Base-by-base conservation (phyloP, 2,113 vertebrate species). In the Larimichthys crocea region DNA sequence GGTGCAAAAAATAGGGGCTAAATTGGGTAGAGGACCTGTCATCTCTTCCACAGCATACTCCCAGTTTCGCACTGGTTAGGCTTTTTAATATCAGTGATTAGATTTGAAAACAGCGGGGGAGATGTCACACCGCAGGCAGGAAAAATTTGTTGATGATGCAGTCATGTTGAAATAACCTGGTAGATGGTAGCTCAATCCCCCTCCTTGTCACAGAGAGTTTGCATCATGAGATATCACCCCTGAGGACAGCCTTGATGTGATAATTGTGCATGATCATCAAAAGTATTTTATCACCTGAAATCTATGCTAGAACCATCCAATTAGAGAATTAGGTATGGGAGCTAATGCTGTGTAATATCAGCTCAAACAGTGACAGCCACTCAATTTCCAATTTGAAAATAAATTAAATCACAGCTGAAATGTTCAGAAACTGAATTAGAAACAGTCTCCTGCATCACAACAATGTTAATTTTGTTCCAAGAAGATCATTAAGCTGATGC, bases 81-180 rank as follows among this genome's bases (percentile, higher is more conserved):
- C 71, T 79, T 87, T 91, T 87, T 83, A 74, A 86, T 88, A 80
- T 78, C 67, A 2, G 29, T 91, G 86, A 92, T 92, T 92, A 82
- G 76, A 92, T 86, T 82, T 65, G 61, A 84, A 85, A 89, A 55
- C 85, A 76, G 74, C 52, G 14, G 82, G 89, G 79, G 87, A 29
- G 49, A 57, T 75, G 73, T 76, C 6, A 35, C 56, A 66, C 78
- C 22, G 55, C 49, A 52, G 62, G 70, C 67, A 20, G 76, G 67
- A 67, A 50, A 76, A 80, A 87, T 88, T 73, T 83, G 86, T 76
- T 89, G 87, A 79, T 83, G 71, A 81, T 74, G 86, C 79, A 76
- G 81, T 78, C 80, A 22, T 69, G 85, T 75, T 84, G 83, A 57
- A 85, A 81, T 79, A 79, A 74, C 66, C 74, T 64, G 77, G 76